Evolutionary conservation across 2,797 vertebrate genomes (phyloP).

Genomic region (Limnodromus scolopaceus): DNA sequence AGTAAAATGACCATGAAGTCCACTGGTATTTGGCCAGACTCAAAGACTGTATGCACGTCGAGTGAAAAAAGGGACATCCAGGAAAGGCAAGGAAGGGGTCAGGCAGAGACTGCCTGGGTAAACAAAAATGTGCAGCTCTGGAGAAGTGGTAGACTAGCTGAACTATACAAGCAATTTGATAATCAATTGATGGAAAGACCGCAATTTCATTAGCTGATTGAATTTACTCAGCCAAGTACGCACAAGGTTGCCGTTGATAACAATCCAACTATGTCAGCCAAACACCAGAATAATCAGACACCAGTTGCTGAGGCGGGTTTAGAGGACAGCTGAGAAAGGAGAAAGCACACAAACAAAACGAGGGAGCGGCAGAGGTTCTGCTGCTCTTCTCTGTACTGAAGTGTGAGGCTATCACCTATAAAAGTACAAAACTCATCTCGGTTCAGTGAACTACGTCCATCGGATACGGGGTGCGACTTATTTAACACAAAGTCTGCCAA

Average conservation of each 20-base stretch:
- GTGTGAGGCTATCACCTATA: background rate
- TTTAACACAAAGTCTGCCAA: background rate
- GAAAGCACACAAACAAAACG: background rate
- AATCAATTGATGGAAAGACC: background rate
- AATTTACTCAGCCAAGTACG: conserved; percentile 48
- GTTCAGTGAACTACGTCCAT: background rate
- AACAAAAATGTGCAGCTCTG: background rate
- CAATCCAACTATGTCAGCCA: background rate
- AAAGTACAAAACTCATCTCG: background rate
- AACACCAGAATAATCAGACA: conserved; percentile 53
- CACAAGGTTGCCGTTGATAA: background rate
- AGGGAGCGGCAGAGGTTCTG: background rate
- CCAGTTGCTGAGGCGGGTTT: background rate
- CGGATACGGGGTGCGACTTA: background rate
- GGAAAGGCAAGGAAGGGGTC: background rate
- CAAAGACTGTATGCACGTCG: background rate
- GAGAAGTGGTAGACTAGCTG: background rate
- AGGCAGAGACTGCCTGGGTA: background rate
- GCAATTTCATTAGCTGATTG: conserved; percentile 27
- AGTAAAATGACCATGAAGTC: background rate
- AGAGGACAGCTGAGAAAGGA: conserved; percentile 29
- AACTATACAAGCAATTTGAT: background rate
- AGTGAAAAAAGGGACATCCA: background rate
- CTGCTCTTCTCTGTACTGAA: background rate
- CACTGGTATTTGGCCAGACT: background rate